Base-by-base conservation (phyloP, 2,888 invertebrate species). In the Melinopterus prodromus region DNA sequence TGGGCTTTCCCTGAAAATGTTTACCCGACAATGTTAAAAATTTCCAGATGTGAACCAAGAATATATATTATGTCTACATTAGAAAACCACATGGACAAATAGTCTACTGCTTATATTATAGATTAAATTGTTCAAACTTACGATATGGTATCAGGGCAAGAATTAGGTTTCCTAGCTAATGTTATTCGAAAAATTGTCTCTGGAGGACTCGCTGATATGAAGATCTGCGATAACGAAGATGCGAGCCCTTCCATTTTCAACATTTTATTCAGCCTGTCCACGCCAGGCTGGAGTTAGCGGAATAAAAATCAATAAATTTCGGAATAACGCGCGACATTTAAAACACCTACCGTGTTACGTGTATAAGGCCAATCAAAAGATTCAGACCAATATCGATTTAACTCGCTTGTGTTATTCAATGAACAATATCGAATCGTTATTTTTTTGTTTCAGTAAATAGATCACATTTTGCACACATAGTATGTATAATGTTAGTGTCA, bases 201-300 rank as follows among this genome's bases (percentile, higher is more conserved):
- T 0, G 53, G 53, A 7, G 53, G 12, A 4, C 53, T 53, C 12
- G 7, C 53, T 53, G 53, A 53, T 53, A 12, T 53, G 53, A 53
- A 2, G 7, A 12, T 53, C 53, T 53, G 9, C 9, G 53, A 9
- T 53, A 53, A 53, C 12, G 7, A 7, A 53, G 53, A 53, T 3
- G 53, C 1, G 12, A 53, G 12, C 12, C 12, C 53, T 53, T 53
- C 53, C 53, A 53, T 53, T 53, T 53, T 53, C 53, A 53, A 12
- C 53, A 53, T 53, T 53, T 53, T 53, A 53, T 53, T 53, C 53
- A 53, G 53, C 53, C 53, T 53, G 53, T 53, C 53, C 53, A 53
- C 53, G 53, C 9, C 53, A 9, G 53, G 53, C 53, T 53, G 53
- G 12, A 53, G 53, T 53, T 53, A 53, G 5, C 53, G 53, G 53